These are phyloP conservation scores for Pseudorhombus dupliciocellatus DNA, from an alignment of 2,113 vertebrate species.

Conservation along the genomic window DNA sequence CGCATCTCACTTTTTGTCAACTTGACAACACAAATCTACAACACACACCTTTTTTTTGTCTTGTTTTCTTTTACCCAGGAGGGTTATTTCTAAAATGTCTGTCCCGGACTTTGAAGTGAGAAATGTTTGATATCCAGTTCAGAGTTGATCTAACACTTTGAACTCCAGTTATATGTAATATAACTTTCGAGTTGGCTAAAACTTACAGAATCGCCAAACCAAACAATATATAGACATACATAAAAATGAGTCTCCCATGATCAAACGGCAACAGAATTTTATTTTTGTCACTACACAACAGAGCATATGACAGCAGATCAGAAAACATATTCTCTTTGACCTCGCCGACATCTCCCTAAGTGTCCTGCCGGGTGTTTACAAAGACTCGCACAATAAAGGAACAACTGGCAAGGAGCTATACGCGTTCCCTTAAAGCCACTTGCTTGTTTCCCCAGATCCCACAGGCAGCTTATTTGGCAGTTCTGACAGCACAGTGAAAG, in stretches of 20 bases:
- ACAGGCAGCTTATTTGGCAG: neutral
- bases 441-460: neutral
- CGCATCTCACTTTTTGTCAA: too few species aligned
- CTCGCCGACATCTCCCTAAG: neutral
- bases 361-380: neutral
- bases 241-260: neutral
- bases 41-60: too few species aligned
- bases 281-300: neutral
- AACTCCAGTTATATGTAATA: neutral
- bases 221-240: neutral
- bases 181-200: neutral
- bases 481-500: constrained; percentile 3
- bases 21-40: neutral
- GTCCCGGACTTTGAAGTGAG: neutral
- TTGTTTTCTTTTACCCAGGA: neutral
- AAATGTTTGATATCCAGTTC: neutral
- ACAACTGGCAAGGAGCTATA: neutral
- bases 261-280: neutral
- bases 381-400: neutral
- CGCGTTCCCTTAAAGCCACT: neutral
- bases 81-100: neutral
- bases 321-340: neutral
- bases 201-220: neutral
- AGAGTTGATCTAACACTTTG: neutral
- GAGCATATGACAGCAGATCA: neutral